Evolutionary conservation across 23 tunicate species (phyloP).

Genomic region (Diplosoma virens): DNA sequence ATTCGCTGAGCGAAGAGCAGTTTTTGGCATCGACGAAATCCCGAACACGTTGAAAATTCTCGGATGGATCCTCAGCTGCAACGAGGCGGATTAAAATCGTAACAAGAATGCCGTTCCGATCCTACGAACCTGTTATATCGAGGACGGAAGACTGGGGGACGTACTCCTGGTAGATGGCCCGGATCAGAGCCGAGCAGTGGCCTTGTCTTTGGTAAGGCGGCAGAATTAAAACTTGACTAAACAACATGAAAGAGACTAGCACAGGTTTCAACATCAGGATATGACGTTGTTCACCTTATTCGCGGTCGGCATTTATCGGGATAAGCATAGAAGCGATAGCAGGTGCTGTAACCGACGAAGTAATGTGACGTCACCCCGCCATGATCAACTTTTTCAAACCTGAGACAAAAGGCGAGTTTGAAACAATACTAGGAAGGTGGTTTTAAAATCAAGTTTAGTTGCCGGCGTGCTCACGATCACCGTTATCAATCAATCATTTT

Average conservation of each 20-base stretch:
- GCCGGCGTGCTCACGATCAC: no score
- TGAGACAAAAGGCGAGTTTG: conserved; percentile 12
- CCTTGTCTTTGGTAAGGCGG: conserved; percentile 96
- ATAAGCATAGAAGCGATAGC: conserved; percentile 85
- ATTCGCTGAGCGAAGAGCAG: conserved; percentile 44
- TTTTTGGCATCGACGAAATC: conserved; percentile 84
- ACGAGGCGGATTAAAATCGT: no score
- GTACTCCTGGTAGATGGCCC: conserved; percentile 52
- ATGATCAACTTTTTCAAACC: conserved; percentile 39
- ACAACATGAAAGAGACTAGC: neutral
- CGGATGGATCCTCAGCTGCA: conserved; percentile 93
- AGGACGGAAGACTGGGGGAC: conserved; percentile 26
- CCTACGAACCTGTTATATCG: conserved; percentile 62
- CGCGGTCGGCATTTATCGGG: conserved; percentile 89
- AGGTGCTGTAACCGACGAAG: conserved; percentile 94
- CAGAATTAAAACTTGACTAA: conserved; percentile 79
- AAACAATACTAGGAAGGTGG: no score
- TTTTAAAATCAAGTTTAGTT: no score
- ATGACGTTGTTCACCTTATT: conserved; percentile 43
- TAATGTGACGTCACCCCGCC: conserved; percentile 26
- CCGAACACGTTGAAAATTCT: conserved; percentile 87
- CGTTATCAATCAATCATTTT: no score
- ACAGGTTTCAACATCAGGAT: neutral
- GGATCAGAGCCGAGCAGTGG: conserved; percentile 68
- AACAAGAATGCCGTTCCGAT: no score